Percentiles rank a stretch among this genome's conserved stretches.
Conservation (phyloP, 1,140 invertebrate genomes). For the Branchinecta lynchi region DNA sequence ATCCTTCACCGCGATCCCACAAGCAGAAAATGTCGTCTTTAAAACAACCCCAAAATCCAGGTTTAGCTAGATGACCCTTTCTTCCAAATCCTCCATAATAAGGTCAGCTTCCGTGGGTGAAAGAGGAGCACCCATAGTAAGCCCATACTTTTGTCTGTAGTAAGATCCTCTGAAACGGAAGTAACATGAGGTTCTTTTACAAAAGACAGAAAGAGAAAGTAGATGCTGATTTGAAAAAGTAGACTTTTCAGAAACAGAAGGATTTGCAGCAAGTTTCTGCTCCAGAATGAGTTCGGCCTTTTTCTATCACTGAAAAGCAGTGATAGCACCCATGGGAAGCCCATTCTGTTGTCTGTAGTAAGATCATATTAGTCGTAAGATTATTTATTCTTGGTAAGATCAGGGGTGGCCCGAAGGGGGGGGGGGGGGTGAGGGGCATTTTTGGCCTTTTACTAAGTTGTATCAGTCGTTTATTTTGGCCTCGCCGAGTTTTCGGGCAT, state of each 20-base stretch:
- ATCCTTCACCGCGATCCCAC: neutral
- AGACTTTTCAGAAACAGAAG: neutral
- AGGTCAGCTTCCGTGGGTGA: too few species aligned
- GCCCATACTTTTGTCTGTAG: conserved; percentile 5
- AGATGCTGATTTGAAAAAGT: neutral
- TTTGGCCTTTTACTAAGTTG: too few species aligned
- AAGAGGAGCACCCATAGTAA: neutral
- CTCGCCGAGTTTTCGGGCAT: too few species aligned
- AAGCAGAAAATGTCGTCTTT: neutral
- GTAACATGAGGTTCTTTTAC: neutral
- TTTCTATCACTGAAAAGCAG: too few species aligned
- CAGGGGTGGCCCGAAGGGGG: too few species aligned
- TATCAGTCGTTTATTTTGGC: too few species aligned
- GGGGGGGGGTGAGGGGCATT: too few species aligned
- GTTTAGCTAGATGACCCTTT: too few species aligned
- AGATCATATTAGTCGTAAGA: too few species aligned
- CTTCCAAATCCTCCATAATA: too few species aligned
- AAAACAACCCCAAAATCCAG: neutral
- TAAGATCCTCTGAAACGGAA: neutral
- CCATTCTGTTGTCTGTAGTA: neutral
- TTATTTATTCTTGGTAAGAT: too few species aligned
- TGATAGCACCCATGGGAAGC: too few species aligned
- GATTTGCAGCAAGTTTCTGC: neutral
- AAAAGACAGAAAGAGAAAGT: neutral
- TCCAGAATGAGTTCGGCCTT: conserved; percentile 8